A percentile compares a stretch with the other conserved stretches of the same genome.
These are phyloP conservation scores for Cavia aperea DNA, from an alignment of 2,113 vertebrate species.

Conservation along the genomic window DNA sequence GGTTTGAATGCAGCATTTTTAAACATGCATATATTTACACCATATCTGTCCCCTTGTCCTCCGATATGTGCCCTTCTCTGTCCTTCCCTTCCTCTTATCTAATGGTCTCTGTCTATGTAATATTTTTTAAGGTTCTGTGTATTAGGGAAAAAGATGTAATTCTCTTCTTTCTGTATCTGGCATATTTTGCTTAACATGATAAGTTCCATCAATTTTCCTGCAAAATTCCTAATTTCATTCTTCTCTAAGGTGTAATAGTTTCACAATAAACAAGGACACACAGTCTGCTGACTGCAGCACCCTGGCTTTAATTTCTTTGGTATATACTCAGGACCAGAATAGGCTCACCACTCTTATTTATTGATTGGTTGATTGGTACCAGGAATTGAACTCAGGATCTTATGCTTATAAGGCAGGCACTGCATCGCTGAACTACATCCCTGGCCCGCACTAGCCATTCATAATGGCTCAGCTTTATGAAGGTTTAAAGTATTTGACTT, in stretches of 20 bases:
- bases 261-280: neutral
- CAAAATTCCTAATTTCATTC: neutral
- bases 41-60: neutral
- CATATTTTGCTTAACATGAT: neutral
- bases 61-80: neutral
- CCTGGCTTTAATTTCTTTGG: neutral
- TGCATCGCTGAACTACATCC: too few species aligned
- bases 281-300: neutral
- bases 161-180: neutral
- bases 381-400: too few species aligned
- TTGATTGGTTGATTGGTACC: too few species aligned
- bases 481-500: neutral
- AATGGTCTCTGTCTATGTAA: neutral
- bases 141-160: neutral
- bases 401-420: too few species aligned
- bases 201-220: neutral
- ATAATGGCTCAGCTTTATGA: neutral
- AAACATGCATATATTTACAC: neutral
- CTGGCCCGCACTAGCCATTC: neutral
- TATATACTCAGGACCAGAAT: neutral
- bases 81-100: neutral
- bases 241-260: neutral
- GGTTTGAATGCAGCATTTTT: neutral
- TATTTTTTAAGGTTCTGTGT: neutral
- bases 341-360: neutral